These are phyloP conservation scores for Noctua fimbriata DNA, from an alignment of 2,888 invertebrate species.

Conservation along the genomic window DNA sequence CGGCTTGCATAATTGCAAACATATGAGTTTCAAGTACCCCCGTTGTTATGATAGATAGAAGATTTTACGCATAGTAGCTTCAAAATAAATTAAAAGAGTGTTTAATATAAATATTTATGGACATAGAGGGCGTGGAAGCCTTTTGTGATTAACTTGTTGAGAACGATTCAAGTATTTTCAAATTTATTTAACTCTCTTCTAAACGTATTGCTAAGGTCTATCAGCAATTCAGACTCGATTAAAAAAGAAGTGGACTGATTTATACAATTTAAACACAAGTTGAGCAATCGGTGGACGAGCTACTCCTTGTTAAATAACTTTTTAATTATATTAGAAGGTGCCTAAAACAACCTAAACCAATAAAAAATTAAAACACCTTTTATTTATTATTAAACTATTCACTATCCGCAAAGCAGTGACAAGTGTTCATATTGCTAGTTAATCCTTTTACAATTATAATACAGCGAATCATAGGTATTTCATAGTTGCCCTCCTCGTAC, in stretches of 20 bases:
- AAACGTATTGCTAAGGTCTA: not conserved
- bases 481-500: not conserved
- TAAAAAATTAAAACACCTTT: not conserved
- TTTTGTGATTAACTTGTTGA: not conserved
- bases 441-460: not conserved
- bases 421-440: not conserved
- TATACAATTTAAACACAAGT: not conserved
- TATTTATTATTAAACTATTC: not conserved
- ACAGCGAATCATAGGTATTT: not conserved
- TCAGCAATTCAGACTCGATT: not conserved
- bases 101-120: not conserved
- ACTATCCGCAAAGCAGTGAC: not conserved
- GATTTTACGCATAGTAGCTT: not conserved
- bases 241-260: too few species aligned
- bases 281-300: too few species aligned
- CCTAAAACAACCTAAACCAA: not conserved
- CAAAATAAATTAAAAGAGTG: not conserved
- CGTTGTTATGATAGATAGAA: conserved; percentile 1
- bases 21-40: conserved; percentile 36
- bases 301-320: not conserved
- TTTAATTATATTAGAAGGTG: not conserved
- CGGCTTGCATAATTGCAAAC: conserved; percentile 58
- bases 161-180: not conserved
- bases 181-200: not conserved
- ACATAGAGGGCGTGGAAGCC: not conserved